Conservation (phyloP, 2,888 invertebrate species). For the Sarcophaga carnaria region DNA sequence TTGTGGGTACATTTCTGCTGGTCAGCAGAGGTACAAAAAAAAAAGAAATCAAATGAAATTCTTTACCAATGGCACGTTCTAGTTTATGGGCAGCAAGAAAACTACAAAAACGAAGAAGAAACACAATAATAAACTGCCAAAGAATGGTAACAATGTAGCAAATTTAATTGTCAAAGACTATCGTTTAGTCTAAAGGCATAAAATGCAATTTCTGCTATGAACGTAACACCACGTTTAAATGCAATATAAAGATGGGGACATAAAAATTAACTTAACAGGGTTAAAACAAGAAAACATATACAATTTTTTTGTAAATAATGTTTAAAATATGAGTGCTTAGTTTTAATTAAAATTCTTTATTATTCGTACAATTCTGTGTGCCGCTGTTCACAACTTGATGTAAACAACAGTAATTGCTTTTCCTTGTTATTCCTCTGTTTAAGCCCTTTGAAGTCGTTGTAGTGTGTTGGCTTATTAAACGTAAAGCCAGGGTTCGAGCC, state of each 20-base stretch:
- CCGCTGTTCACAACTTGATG: too few species aligned
- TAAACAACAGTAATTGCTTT: too few species aligned
- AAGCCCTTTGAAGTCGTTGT: too few species aligned
- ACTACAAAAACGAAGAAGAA: slow-evolving; percentile 5
- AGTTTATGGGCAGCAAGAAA: slow-evolving; percentile 38
- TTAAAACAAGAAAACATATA: background rate
- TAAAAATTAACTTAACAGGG: background rate
- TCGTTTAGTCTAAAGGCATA: slow-evolving; percentile 43
- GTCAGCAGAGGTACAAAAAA: slow-evolving; percentile 40
- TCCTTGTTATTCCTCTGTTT: too few species aligned
- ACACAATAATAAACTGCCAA: background rate
- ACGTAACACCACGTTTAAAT: background rate
- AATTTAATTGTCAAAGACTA: slow-evolving; percentile 59
- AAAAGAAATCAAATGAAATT: slow-evolving; percentile 32
- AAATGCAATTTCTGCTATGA: slow-evolving; percentile 3
- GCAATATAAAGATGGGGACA: too few species aligned
- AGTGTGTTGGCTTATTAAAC: too few species aligned
- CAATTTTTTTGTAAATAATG: background rate
- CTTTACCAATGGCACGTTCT: slow-evolving; percentile 55
- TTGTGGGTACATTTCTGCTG: slow-evolving; percentile 63
- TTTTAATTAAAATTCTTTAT: too few species aligned
- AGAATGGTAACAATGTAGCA: slow-evolving; percentile 31
- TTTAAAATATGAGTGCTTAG: too few species aligned
- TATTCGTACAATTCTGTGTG: too few species aligned
- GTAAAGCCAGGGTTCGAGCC: too few species aligned